These are phyloP conservation scores for Mesochorus sp. DNA, from an alignment of 2,888 invertebrate species.

Conservation along the genomic window DNA sequence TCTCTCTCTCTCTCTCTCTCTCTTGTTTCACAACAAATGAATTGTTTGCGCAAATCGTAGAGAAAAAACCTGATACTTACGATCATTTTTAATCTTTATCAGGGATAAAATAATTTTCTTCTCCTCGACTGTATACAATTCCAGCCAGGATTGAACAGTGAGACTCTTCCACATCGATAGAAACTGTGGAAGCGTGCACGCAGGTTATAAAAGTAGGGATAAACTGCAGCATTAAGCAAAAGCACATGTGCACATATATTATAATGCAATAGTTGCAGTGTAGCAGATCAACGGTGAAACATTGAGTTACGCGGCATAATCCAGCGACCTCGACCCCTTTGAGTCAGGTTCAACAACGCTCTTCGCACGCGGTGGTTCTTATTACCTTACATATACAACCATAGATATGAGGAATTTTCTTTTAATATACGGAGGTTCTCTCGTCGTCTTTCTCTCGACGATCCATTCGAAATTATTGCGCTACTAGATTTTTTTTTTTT, in stretches of 20 bases:
- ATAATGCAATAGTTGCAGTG: constrained; percentile 26
- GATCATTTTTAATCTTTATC: not conserved
- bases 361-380: constrained; percentile 21
- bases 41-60: constrained; percentile 2
- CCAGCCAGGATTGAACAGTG: not conserved
- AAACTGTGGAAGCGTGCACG: constrained; percentile 29
- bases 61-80: not conserved
- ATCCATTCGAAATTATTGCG: too few species aligned
- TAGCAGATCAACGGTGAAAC: constrained; percentile 32
- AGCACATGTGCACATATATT: not conserved
- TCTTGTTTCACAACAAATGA: not conserved
- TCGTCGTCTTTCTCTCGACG: constrained; percentile 4
- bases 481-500: too few species aligned
- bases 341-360: constrained; percentile 66
- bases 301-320: constrained; percentile 34
- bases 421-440: constrained; percentile 38
- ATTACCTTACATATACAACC: constrained; percentile 19
- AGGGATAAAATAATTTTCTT: too few species aligned
- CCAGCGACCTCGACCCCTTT: constrained; percentile 65
- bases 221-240: constrained; percentile 9
- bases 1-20: not conserved
- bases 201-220: constrained; percentile 35
- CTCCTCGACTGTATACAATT: not conserved
- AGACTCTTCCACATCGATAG: constrained; percentile 8
- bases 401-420: constrained; percentile 9